phyloP scores from a whole-genome alignment of 2,113 vertebrate genomes.

The Eretmodus cyanostictus region DNA sequence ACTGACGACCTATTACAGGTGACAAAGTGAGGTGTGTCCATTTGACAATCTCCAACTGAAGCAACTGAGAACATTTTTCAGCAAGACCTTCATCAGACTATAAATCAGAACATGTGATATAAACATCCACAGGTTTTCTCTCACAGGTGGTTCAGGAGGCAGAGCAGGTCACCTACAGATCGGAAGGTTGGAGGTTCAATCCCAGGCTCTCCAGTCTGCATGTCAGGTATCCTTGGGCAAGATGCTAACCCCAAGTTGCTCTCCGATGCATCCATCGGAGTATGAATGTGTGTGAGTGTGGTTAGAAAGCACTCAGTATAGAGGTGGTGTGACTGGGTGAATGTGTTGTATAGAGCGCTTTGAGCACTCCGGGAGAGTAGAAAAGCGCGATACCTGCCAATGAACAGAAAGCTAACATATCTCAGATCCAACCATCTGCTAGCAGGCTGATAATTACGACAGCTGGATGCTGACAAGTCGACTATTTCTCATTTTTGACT shows the following conservation, averaged over 20 bases:
- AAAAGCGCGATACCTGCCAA: background rate
- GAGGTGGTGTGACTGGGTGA: background rate
- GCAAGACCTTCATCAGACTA: background rate
- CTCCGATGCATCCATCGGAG: rapidly evolving
- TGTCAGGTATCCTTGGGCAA: rapidly evolving
- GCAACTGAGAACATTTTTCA: background rate
- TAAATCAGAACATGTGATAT: background rate
- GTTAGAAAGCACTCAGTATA: background rate
- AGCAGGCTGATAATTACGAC: background rate
- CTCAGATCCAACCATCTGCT: background rate
- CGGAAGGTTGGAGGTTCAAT: rapidly evolving
- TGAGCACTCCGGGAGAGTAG: background rate
- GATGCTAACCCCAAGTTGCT: rapidly evolving
- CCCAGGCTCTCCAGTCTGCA: background rate
- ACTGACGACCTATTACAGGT: background rate
- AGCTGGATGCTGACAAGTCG: background rate
- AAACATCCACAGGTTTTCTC: background rate
- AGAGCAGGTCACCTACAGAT: background rate
- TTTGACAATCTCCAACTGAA: slow-evolving; percentile 2
- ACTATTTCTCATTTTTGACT: background rate
- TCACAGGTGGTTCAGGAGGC: rapidly evolving
- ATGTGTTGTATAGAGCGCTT: background rate
- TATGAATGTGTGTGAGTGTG: background rate
- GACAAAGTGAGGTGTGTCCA: background rate
- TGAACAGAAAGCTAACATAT: background rate